Evolutionary conservation across 2,797 vertebrate genomes (phyloP).

Genomic region (Loriculus beryllinus): DNA sequence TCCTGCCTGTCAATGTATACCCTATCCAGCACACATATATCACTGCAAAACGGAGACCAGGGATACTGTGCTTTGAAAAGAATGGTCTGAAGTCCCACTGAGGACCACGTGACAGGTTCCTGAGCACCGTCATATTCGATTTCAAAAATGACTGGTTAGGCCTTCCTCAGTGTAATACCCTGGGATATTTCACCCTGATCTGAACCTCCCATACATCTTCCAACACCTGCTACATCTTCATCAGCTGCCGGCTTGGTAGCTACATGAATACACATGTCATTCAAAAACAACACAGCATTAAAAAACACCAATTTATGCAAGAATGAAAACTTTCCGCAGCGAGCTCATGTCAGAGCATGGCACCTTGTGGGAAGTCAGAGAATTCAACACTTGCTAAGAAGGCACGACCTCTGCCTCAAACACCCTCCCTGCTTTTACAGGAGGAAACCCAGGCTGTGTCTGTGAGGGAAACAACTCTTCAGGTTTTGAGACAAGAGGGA

Average conservation of each 20-base stretch:
- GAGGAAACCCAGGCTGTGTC: background rate
- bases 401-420: background rate
- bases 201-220: background rate
- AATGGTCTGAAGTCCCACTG: background rate
- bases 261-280: background rate
- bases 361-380: accelerated
- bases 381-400: background rate
- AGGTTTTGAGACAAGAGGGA: background rate
- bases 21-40: accelerated
- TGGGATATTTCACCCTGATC: background rate
- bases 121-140: background rate
- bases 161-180: background rate
- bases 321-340: background rate
- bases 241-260: background rate
- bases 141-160: background rate
- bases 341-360: background rate
- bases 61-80: background rate
- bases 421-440: background rate
- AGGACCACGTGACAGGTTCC: background rate
- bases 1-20: background rate
- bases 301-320: accelerated
- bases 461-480: background rate
- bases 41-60: background rate
- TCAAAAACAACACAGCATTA: background rate
- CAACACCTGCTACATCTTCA: background rate